phyloP scores from a whole-genome alignment of 2,113 vertebrate species.

The Hippocampus mohnikei region DNA sequence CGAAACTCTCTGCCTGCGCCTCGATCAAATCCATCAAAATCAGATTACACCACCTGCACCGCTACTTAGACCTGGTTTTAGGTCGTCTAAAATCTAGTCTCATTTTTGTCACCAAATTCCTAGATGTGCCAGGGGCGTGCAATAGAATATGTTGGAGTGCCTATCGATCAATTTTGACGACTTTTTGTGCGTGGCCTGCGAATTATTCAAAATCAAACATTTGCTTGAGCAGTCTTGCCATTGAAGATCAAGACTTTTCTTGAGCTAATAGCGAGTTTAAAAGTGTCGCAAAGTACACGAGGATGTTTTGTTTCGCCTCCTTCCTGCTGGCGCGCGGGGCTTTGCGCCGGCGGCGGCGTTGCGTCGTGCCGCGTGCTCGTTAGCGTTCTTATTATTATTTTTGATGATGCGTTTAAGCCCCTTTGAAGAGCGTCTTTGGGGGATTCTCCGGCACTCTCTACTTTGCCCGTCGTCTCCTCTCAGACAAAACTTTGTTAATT shows the following conservation, averaged over 20 bases:
- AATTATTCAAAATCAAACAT: not conserved
- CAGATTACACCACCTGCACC: no score
- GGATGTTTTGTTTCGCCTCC: conserved; percentile 23
- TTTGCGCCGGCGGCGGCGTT: conserved; percentile 46
- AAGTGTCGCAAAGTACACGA: conserved; percentile 8
- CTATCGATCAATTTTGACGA: no score
- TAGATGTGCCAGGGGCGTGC: no score
- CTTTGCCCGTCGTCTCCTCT: conserved; percentile 67
- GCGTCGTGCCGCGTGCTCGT: conserved; percentile 41
- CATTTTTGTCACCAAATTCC: no score
- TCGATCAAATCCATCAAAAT: no score
- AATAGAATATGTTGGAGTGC: no score
- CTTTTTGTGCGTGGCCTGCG: not conserved
- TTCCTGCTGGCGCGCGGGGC: conserved; percentile 29
- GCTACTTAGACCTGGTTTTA: no score
- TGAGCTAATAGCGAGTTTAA: not conserved
- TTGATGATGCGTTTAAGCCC: conserved; percentile 70
- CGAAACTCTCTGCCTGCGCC: no score
- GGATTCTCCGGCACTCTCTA: conserved; percentile 74
- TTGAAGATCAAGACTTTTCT: not conserved
- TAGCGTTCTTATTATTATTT: conserved; percentile 72
- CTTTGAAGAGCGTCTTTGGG: conserved; percentile 76
- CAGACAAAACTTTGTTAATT: conserved; percentile 78
- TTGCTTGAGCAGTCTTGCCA: not conserved
- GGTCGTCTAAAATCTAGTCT: no score